Conservation (phyloP, 2,797 vertebrate genomes). For the Sebastes nivosus region DNA sequence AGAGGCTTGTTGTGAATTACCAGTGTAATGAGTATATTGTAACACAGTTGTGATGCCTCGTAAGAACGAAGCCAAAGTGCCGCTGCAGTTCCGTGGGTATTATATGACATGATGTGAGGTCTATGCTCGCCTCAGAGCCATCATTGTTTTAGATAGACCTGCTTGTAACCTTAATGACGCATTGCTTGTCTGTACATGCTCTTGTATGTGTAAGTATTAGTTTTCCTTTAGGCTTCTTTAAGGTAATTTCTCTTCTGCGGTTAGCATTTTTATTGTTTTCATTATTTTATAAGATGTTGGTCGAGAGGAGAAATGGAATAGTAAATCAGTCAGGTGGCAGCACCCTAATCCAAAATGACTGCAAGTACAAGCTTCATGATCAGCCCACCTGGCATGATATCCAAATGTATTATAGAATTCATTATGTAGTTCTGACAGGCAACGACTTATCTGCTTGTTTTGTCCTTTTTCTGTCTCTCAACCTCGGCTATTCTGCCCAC, state of each 20-base stretch:
- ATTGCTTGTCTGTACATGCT: background rate
- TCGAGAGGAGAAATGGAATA: background rate
- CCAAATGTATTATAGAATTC: background rate
- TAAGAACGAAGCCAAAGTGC: background rate
- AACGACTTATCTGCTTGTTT: slow-evolving; percentile 25
- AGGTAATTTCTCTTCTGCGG: background rate
- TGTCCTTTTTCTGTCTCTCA: slow-evolving; percentile 15
- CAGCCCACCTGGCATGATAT: background rate
- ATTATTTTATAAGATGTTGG: background rate
- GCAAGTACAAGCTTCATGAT: background rate
- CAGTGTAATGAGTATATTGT: background rate
- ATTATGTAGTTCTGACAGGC: slow-evolving; percentile 23
- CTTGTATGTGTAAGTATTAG: background rate
- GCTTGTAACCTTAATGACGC: background rate
- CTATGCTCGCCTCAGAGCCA: background rate
- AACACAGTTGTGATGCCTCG: background rate
- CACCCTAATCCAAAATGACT: slow-evolving; percentile 2
- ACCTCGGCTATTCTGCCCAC: slow-evolving; percentile 28
- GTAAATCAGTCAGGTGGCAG: background rate
- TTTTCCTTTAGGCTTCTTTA: background rate
- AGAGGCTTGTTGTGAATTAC: background rate
- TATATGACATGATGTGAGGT: background rate
- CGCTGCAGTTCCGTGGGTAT: background rate
- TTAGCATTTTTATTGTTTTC: background rate
- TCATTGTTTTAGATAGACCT: background rate